A percentile compares a stretch with the other conserved stretches of the same genome.
phyloP scores from a whole-genome alignment of 2,797 vertebrate genomes.

The Pipistrellus pygmaeus region DNA sequence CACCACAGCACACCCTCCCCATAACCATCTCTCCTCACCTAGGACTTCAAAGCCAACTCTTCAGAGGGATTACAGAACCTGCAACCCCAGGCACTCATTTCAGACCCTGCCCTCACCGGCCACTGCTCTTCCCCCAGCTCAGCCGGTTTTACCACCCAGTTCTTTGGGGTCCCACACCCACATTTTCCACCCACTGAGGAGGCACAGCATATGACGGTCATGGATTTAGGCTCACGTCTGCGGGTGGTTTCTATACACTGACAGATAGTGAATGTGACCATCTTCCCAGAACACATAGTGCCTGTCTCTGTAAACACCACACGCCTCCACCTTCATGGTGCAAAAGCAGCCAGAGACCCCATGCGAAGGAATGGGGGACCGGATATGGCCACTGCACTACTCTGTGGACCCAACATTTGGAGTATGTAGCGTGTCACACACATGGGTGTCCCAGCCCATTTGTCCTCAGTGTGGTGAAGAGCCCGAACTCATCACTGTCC shows the following conservation, averaged over 20 bases:
- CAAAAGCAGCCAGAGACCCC: neutral
- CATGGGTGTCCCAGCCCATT: too few relatives aligned
- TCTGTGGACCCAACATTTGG: too few relatives aligned
- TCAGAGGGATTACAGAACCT: too few relatives aligned
- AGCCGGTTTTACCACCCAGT: neutral
- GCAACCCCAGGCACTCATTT: neutral
- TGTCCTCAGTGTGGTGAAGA: too few relatives aligned
- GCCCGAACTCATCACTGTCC: too few relatives aligned
- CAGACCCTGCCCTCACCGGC: neutral
- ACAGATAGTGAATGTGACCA: neutral
- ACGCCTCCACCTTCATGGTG: neutral
- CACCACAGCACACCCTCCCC: too few relatives aligned
- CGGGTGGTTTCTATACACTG: neutral
- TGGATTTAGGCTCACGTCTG: neutral
- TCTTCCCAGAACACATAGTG: neutral
- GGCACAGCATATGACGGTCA: neutral
- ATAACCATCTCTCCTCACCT: too few relatives aligned
- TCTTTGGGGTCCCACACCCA: neutral
- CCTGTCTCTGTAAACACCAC: neutral
- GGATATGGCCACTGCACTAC: neutral
- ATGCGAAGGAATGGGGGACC: neutral
- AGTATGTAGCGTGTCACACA: too few relatives aligned
- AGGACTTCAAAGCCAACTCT: too few relatives aligned
- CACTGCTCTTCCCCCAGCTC: neutral
- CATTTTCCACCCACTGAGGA: neutral